Evolutionary conservation across 1,140 invertebrate species (phyloP).

Genomic region (Pseudomyrmex cubaensis): DNA sequence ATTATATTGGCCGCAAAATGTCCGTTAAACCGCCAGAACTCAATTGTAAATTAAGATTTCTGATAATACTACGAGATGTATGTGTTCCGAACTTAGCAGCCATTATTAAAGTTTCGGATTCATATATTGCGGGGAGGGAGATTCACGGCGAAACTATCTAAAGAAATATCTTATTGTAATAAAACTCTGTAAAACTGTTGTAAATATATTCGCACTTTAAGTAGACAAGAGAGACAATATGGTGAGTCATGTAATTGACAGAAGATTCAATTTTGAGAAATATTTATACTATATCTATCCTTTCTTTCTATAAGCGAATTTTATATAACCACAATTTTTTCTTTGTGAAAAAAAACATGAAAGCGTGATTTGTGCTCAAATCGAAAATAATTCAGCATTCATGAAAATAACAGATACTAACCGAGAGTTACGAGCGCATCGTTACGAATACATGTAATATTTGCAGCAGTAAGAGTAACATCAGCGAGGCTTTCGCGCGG

Average conservation of each 20-base stretch:
- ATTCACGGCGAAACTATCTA: constrained; percentile 29
- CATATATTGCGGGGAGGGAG: constrained; percentile 24
- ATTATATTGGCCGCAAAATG: constrained; percentile 84
- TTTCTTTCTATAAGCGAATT: neutral
- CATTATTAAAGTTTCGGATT: constrained; percentile 58
- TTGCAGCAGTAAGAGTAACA: constrained; percentile 69
- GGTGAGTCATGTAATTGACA: too few relatives aligned
- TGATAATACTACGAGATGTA: constrained; percentile 60
- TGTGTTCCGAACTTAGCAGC: constrained; percentile 46
- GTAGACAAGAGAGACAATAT: neutral
- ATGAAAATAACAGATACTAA: constrained; percentile 50
- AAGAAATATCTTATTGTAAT: constrained; percentile 41
- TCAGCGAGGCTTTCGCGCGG: constrained; percentile 57
- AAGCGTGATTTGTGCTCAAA: constrained; percentile 40
- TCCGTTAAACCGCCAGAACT: constrained; percentile 79
- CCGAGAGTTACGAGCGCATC: constrained; percentile 69
- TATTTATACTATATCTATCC: neutral
- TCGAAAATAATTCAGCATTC: constrained; percentile 50
- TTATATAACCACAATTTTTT: neutral
- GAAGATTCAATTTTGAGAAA: too few relatives aligned
- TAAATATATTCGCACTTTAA: neutral
- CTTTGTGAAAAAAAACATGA: neutral
- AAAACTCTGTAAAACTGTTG: neutral
- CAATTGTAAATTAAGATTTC: constrained; percentile 79
- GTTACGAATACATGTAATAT: constrained; percentile 77